phyloP scores from a whole-genome alignment of 2,888 invertebrate species.

The Ecliptopera silaceata region DNA sequence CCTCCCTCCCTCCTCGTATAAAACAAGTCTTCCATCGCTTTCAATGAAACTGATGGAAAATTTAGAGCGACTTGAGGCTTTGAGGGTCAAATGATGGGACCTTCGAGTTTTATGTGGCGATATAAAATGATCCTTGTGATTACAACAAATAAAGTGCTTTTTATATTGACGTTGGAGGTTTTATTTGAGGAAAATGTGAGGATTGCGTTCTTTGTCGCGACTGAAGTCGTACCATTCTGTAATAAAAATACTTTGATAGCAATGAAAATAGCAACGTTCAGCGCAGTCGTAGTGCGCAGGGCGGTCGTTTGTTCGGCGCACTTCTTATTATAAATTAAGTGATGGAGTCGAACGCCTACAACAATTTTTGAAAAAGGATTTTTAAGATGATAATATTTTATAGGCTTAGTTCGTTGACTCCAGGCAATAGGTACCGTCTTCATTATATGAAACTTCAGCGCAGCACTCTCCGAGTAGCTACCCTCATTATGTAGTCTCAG shows the following conservation, averaged over 20 bases:
- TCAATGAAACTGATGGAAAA: conserved; percentile 13
- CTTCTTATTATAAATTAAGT: too few relatives aligned
- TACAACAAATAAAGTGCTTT: conserved; percentile 1
- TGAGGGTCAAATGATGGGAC: background rate
- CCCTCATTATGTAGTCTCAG: background rate
- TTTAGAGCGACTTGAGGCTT: conserved; percentile 9
- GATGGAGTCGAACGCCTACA: too few relatives aligned
- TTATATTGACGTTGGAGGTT: background rate
- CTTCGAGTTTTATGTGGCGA: background rate
- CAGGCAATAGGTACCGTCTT: too few relatives aligned
- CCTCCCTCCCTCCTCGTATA: background rate
- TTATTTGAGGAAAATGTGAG: background rate
- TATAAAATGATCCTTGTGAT: conserved; percentile 2
- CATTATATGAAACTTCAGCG: background rate
- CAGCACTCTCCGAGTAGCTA: background rate
- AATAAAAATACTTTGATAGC: too few relatives aligned
- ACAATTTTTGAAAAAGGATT: too few relatives aligned
- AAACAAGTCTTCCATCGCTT: conserved; percentile 5
- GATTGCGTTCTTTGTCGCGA: background rate
- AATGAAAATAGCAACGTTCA: too few relatives aligned
- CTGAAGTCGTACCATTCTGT: too few relatives aligned
- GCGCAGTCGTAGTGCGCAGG: too few relatives aligned
- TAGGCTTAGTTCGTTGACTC: too few relatives aligned
- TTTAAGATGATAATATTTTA: too few relatives aligned
- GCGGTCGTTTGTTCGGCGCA: too few relatives aligned